Evolutionary conservation across 2,797 vertebrate species (phyloP).

Genomic region (Brachyrhaphis roseni): DNA sequence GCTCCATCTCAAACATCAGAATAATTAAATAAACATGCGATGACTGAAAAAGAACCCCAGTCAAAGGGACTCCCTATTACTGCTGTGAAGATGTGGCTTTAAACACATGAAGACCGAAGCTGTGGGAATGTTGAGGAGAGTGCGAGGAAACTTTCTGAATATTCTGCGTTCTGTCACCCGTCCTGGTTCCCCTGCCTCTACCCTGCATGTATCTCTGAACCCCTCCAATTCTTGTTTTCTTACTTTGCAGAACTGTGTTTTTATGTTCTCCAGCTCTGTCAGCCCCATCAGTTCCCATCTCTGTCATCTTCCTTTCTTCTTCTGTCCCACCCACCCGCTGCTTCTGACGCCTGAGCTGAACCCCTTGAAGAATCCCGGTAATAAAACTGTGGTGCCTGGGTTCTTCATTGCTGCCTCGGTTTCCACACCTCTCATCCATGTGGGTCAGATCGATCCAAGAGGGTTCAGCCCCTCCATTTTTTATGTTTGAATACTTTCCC

Average conservation of each 20-base stretch:
- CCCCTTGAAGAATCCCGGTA: conserved; percentile 76
- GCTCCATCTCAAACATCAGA: conserved; percentile 60
- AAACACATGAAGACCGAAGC: conserved; percentile 49
- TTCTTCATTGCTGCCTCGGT: conserved; percentile 76
- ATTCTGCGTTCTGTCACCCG: conserved; percentile 45
- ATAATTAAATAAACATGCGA: conserved; percentile 73
- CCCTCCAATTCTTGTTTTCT: conserved; percentile 48
- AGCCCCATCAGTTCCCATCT: conserved; percentile 51
- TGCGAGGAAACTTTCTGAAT: conserved; percentile 58
- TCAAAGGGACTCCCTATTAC: conserved; percentile 71
- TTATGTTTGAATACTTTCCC: conserved; percentile 37
- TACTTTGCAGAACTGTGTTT: conserved; percentile 46
- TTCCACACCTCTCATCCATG: conserved; percentile 66
- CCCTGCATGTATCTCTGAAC: conserved; percentile 15
- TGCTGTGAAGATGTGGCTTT: conserved; percentile 46
- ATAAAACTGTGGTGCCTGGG: conserved; percentile 80
- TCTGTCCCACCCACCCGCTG: conserved; percentile 62
- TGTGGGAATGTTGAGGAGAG: conserved; percentile 45
- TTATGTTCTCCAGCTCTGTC: conserved; percentile 63
- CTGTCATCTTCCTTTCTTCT: conserved; percentile 65
- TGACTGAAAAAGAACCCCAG: conserved; percentile 64
- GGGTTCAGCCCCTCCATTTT: conserved; percentile 52
- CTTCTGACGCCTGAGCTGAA: conserved; percentile 75
- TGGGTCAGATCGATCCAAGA: conserved; percentile 51
- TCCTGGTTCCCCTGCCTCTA: conserved; percentile 32